Evolutionary conservation across 1,140 invertebrate species (phyloP).

Genomic region (Lepidurus apus): DNA sequence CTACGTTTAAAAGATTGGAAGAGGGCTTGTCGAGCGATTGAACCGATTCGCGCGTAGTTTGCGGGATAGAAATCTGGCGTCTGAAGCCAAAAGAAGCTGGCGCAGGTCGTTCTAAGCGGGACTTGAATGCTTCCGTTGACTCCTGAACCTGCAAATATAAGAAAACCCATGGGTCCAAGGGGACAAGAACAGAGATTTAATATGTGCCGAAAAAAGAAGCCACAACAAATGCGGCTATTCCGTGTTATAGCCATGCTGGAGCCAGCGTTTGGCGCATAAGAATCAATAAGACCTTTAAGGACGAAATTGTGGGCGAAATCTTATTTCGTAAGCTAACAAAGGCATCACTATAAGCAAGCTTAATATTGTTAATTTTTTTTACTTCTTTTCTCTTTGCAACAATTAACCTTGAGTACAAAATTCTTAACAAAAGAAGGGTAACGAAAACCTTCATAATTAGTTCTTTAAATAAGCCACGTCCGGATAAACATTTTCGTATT

Average conservation of each 20-base stretch:
- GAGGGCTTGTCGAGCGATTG: background rate
- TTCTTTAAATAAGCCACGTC: too few relatives aligned
- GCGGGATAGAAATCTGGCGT: background rate
- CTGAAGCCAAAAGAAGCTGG: background rate
- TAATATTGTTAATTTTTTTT: too few relatives aligned
- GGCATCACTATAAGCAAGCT: too few relatives aligned
- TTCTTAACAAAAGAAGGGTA: too few relatives aligned
- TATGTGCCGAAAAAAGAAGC: background rate
- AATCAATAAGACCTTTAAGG: too few relatives aligned
- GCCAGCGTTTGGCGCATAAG: too few relatives aligned
- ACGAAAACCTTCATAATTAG: too few relatives aligned
- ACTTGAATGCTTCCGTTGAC: background rate
- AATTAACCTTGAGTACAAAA: too few relatives aligned
- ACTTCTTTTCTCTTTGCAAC: too few relatives aligned
- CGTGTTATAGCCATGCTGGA: background rate
- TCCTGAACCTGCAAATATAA: background rate
- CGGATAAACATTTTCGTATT: too few relatives aligned
- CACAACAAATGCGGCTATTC: background rate
- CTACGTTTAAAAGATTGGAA: background rate
- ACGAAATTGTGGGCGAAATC: too few relatives aligned
- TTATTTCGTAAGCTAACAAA: too few relatives aligned
- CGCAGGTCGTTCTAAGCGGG: background rate
- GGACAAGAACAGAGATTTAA: background rate
- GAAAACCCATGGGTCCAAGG: background rate
- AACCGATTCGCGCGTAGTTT: background rate